phyloP scores from a whole-genome alignment of 2,113 vertebrate genomes.

The Mesitornis unicolor region DNA sequence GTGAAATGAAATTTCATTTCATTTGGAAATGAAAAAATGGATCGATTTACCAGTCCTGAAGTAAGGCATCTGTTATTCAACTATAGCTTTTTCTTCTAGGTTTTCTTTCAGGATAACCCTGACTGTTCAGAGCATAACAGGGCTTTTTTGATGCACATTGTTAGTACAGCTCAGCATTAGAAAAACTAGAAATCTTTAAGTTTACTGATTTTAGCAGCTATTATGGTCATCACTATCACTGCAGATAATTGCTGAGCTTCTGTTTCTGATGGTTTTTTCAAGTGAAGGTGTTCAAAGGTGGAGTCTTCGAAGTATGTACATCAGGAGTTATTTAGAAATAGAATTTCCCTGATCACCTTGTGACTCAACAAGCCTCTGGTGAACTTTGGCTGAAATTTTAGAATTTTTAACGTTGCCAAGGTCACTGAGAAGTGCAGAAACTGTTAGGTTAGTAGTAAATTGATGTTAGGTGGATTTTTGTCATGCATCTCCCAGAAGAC shows the following conservation, averaged over 20 bases:
- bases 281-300: not conserved
- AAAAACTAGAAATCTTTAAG: not conserved
- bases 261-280: not conserved
- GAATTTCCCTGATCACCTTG: not conserved
- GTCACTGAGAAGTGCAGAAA: not conserved
- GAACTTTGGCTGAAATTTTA: not conserved
- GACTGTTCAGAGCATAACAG: not conserved
- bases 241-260: not conserved
- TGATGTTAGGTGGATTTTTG: not conserved
- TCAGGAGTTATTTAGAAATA: not conserved
- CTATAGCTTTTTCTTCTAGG: not conserved
- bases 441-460: not conserved
- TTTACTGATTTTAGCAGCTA: not conserved
- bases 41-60: not conserved
- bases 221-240: not conserved
- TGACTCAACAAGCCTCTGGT: not conserved
- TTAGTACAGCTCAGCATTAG: not conserved
- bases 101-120: not conserved
- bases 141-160: not conserved
- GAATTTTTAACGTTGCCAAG: not conserved
- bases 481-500: not conserved
- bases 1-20: not conserved
- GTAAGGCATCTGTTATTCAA: not conserved
- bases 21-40: too few relatives aligned
- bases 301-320: accelerated